Conservation (phyloP, 2,113 vertebrate species). For the Trichechus manatus region DNA sequence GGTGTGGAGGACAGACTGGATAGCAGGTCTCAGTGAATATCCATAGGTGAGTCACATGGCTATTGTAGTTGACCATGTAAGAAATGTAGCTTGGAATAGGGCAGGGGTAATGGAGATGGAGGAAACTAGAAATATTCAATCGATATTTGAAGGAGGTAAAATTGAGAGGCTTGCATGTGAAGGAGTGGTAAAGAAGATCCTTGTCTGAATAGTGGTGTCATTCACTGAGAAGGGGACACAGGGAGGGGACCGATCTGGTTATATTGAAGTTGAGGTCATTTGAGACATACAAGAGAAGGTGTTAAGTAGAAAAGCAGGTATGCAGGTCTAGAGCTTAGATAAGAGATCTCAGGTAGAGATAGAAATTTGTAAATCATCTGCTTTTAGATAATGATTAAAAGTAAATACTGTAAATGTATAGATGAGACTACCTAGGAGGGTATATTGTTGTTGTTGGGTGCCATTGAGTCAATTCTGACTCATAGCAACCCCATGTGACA, state of each 20-base stretch:
- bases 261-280: not conserved
- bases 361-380: not conserved
- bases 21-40: not conserved
- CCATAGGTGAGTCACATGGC: rapidly evolving
- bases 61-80: rapidly evolving
- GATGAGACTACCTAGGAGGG: not conserved
- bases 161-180: not conserved
- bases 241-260: rapidly evolving
- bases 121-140: not conserved
- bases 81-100: not conserved
- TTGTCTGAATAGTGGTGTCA: rapidly evolving
- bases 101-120: not conserved
- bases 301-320: not conserved
- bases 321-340: not conserved
- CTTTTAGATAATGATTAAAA: not conserved
- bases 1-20: no score
- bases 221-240: rapidly evolving
- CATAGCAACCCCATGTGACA: no score
- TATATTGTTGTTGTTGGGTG: not conserved
- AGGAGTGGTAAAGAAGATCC: not conserved
- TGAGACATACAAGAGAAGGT: not conserved
- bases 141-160: not conserved
- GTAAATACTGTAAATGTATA: not conserved
- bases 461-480: not conserved
- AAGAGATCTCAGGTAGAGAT: not conserved